Base-by-base conservation (phyloP, 2,797 vertebrate species). In the Pseudopleuronectes americanus region DNA sequence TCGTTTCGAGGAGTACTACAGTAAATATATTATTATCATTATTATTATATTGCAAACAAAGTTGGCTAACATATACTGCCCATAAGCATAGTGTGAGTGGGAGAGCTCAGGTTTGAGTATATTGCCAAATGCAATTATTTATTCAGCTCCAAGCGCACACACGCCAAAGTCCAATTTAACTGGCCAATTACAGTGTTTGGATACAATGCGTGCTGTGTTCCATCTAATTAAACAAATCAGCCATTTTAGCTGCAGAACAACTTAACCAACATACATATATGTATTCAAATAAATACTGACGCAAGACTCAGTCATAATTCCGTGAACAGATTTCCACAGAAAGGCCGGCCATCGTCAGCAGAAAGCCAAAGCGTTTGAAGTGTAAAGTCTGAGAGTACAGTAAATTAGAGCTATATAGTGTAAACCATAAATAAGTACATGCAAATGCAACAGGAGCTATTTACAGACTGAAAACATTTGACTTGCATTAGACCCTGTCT, bases 401-500 rank as follows among this genome's bases (percentile, higher is more conserved):
- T 49, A 58, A 72, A 57, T 73, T 38, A 72, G 21, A 57, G 52
- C 24, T 38, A 13, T 13, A 4, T 38, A 23, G 13, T 4, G 26
- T 57, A 62, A 85, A 71, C 68, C 64, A 63, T 72, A 72, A 74
- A 70, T 54, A 61, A 65, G 24, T 48, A 51, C n/a, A 56, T 21
- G 19, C 69, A 81, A 69, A 77, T 61, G 54, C 26, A 84, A 41
- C 68, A 64, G 76, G 65, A 81, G 64, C 68, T 84, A 71, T 83
- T 85, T 87, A 79, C 58, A 77, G 71, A 79, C 53, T 23, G 23
- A 57, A 56, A 83, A 62, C 84, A 87, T 80, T 86, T 79, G 75
- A 88, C 77, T 81, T 76, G 68, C 59, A 82, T 87, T 87, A 85
- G 43, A 36, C 19, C 71, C 77, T 88, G 75, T 64, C 76, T 80